Conservation (phyloP, 2,113 vertebrate species). For the Prochilodus magdalenae region DNA sequence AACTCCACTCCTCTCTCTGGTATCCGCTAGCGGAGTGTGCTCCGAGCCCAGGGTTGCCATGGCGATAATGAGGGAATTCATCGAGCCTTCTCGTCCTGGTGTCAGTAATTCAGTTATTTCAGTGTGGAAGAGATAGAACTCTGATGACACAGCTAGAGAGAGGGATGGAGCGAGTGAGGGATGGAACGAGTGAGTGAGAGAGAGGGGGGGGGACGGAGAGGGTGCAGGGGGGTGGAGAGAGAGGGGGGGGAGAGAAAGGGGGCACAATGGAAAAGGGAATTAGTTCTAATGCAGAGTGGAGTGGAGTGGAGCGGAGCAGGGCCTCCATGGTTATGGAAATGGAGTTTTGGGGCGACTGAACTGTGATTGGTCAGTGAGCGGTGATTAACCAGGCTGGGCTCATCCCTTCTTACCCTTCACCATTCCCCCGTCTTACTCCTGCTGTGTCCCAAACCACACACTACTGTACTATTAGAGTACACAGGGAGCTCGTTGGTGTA, state of each 20-base stretch:
- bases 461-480: too few species aligned
- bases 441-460: too few species aligned
- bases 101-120: conserved; percentile 36
- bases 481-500: too few species aligned
- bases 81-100: conserved; percentile 24
- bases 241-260: not conserved
- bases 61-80: conserved; percentile 37
- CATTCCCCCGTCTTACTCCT: too few species aligned
- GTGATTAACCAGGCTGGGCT: too few species aligned
- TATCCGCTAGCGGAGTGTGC: not conserved
- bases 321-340: too few species aligned
- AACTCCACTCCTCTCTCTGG: conserved; percentile 26
- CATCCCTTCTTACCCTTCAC: too few species aligned
- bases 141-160: conserved; percentile 3
- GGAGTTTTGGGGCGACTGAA: too few species aligned
- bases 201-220: not conserved
- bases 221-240: not conserved
- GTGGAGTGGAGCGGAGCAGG: too few species aligned
- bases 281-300: not conserved
- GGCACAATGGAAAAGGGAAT: conserved; percentile 21
- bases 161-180: not conserved
- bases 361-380: too few species aligned
- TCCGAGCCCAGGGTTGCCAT: conserved; percentile 21
- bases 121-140: conserved; percentile 26
- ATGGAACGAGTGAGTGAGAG: not conserved